Conservation (phyloP, 2,113 vertebrate genomes). For the Rhipidura dahli region DNA sequence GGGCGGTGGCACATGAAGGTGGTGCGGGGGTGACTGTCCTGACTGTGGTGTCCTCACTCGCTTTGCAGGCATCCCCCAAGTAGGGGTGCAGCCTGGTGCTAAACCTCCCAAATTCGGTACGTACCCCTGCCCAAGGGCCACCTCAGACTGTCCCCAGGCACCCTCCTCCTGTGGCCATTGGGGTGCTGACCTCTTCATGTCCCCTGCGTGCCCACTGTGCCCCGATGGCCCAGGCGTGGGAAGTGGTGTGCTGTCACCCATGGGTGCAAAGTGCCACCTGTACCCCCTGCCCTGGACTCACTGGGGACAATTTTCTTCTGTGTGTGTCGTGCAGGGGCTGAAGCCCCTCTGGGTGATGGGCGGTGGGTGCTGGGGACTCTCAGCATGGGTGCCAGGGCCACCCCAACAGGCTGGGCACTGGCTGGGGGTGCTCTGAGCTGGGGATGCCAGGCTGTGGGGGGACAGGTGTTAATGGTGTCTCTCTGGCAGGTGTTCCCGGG, state of each 20-base stretch:
- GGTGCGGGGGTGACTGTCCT: background rate
- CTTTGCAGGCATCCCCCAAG: slow-evolving; percentile 66
- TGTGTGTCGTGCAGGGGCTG: background rate
- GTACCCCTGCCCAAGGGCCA: background rate
- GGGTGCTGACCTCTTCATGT: background rate
- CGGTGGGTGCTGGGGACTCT: background rate
- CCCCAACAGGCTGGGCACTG: background rate
- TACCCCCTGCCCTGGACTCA: rapidly evolving
- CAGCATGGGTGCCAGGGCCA: background rate
- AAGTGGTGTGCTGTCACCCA: background rate
- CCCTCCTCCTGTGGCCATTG: rapidly evolving
- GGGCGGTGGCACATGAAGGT: rapidly evolving
- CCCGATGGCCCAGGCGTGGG: rapidly evolving
- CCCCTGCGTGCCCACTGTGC: rapidly evolving
- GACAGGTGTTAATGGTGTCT: background rate
- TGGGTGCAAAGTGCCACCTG: background rate
- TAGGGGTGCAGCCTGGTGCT: slow-evolving; percentile 65
- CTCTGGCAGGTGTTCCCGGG: slow-evolving; percentile 21
- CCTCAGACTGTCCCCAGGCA: rapidly evolving
- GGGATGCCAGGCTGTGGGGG: rapidly evolving
- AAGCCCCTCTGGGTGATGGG: background rate
- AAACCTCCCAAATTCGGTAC: slow-evolving; percentile 73
- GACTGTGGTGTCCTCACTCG: rapidly evolving
- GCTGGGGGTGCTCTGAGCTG: background rate
- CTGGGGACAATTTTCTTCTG: background rate